Evolutionary conservation across 2,113 vertebrate genomes (phyloP).

Genomic region (Zapus hudsonius): DNA sequence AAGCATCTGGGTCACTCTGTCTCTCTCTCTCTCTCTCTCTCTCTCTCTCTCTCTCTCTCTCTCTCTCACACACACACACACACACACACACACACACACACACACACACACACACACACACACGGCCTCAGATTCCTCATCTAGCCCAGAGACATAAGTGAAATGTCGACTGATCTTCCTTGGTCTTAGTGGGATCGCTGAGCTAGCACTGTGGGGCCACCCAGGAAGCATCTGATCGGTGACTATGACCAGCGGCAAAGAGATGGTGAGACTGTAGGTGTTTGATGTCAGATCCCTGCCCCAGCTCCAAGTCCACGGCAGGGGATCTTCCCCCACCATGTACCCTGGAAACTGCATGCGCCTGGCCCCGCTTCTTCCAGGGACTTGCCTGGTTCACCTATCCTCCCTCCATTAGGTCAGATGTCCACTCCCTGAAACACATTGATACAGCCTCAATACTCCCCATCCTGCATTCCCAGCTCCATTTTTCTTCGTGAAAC

Average conservation of each 20-base stretch:
- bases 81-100: too few relatives aligned
- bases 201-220: not conserved
- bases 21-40: too few relatives aligned
- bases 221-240: not conserved
- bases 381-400: too few relatives aligned
- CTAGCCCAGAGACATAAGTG: not conserved
- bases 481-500: not conserved
- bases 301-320: not conserved
- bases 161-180: not conserved
- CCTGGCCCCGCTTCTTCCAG: too few relatives aligned
- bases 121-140: not conserved
- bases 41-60: too few relatives aligned
- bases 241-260: not conserved
- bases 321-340: not conserved
- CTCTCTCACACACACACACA: too few relatives aligned
- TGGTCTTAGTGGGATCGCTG: fast-evolving
- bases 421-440: not conserved
- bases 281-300: not conserved
- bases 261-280: not conserved
- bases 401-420: too few relatives aligned
- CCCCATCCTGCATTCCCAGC: not conserved
- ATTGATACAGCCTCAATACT: not conserved
- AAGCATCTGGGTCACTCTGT: not conserved
- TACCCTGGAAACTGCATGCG: not conserved
- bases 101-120: too few relatives aligned